Evolutionary conservation across 2,113 vertebrate genomes (phyloP).

Genomic region (Origma solitaria): DNA sequence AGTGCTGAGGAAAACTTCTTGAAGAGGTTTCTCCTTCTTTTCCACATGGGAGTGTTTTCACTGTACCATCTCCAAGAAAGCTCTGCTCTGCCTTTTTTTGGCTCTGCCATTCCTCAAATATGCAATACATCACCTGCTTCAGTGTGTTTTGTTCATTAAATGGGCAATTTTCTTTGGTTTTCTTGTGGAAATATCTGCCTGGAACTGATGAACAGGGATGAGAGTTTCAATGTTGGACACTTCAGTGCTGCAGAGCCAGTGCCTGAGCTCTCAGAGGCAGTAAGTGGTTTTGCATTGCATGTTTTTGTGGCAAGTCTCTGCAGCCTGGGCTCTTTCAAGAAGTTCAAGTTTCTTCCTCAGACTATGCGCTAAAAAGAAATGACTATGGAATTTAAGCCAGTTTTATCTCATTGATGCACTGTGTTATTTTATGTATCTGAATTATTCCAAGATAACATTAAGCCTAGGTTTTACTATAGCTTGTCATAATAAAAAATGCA

Average conservation of each 20-base stretch:
- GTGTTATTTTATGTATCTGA: not conserved
- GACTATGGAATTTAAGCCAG: not conserved
- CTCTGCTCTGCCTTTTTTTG: not conserved
- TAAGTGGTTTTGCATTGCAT: not conserved
- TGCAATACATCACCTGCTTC: not conserved
- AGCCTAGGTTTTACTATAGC: not conserved
- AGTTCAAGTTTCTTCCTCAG: not conserved
- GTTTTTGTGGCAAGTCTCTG: not conserved
- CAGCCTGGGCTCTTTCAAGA: not conserved
- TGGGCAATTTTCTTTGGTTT: not conserved
- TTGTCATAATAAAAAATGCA: not conserved
- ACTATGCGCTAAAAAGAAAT: not conserved
- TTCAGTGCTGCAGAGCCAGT: not conserved
- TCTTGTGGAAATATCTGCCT: not conserved
- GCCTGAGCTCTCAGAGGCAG: not conserved
- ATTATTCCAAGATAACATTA: not conserved
- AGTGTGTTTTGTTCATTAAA: not conserved
- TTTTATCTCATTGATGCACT: not conserved
- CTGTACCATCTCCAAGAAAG: not conserved
- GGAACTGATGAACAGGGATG: not conserved
- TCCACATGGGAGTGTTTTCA: not conserved
- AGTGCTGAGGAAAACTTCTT: not conserved
- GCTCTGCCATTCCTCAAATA: not conserved
- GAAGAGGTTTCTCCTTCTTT: not conserved
- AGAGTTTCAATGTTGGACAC: not conserved